Evolutionary conservation across 2,888 invertebrate genomes (phyloP).

Genomic region (Andricus quercusramuli): DNA sequence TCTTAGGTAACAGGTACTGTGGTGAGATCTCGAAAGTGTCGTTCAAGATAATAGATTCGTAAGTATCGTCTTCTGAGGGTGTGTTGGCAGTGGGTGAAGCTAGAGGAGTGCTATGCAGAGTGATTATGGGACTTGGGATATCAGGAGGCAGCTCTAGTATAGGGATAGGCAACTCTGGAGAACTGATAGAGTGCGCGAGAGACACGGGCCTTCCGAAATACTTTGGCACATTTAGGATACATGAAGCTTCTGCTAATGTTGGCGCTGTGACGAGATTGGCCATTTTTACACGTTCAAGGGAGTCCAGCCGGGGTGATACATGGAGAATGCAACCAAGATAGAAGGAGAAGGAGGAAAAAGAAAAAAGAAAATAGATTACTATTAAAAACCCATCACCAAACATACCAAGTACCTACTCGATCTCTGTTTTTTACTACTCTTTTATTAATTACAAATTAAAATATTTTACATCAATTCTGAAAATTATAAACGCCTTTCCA

Average conservation of each 20-base stretch:
- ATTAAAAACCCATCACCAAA: constrained; percentile 66
- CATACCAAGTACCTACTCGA: constrained; percentile 35
- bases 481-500: not conserved
- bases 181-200: constrained; percentile 73
- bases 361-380: constrained; percentile 64
- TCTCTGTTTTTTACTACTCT: constrained; percentile 21
- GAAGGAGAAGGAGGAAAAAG: constrained; percentile 59
- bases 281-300: constrained; percentile 42
- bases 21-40: constrained; percentile 40
- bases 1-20: constrained; percentile 56
- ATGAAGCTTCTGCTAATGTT: constrained; percentile 23
- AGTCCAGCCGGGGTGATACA: constrained; percentile 50
- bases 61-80: constrained; percentile 47
- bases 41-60: constrained; percentile 40
- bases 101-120: constrained; percentile 65
- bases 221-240: constrained; percentile 47
- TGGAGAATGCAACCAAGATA: constrained; percentile 51
- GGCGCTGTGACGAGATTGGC: constrained; percentile 1
- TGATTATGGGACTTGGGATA: constrained; percentile 60
- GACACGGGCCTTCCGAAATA: constrained; percentile 61
- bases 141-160: constrained; percentile 55
- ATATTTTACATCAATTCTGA: not conserved
- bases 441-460: not conserved
- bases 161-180: constrained; percentile 71
- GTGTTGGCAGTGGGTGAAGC: constrained; percentile 60